A percentile compares a stretch with the other conserved stretches of the same genome.
Conservation (phyloP, 2,797 vertebrate genomes). For the Podargus strigoides region DNA sequence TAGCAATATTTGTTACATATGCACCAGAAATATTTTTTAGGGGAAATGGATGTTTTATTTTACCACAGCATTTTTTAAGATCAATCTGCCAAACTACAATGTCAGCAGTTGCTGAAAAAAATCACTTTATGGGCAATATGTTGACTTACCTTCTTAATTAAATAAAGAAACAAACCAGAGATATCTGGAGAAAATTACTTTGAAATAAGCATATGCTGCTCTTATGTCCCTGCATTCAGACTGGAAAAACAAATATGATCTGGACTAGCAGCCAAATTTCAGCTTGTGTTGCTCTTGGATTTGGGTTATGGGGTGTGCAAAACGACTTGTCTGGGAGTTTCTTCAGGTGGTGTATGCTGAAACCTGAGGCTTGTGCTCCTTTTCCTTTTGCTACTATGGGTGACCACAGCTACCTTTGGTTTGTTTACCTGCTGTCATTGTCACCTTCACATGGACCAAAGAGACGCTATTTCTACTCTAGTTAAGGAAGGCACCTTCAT, state of each 20-base stretch:
- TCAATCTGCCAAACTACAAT: constrained; percentile 20
- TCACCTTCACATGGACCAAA: fast-evolving
- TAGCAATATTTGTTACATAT: constrained; percentile 49
- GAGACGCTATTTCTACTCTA: neutral
- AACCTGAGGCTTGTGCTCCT: neutral
- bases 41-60: constrained; percentile 46
- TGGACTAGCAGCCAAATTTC: neutral
- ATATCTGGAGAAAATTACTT: neutral
- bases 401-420: neutral
- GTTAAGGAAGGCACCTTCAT: neutral
- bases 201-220: neutral
- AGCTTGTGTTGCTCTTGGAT: neutral
- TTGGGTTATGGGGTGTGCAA: neutral
- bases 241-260: neutral
- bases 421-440: neutral
- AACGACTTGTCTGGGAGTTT: neutral
- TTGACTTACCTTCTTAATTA: constrained; percentile 47
- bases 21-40: constrained; percentile 51
- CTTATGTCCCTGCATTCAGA: neutral
- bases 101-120: constrained; percentile 52
- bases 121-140: constrained; percentile 56
- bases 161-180: neutral
- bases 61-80: constrained; percentile 46
- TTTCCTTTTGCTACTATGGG: neutral
- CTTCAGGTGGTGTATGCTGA: neutral